These are phyloP conservation scores for Erpornis zantholeuca DNA, from an alignment of 2,113 vertebrate species.

Conservation along the genomic window DNA sequence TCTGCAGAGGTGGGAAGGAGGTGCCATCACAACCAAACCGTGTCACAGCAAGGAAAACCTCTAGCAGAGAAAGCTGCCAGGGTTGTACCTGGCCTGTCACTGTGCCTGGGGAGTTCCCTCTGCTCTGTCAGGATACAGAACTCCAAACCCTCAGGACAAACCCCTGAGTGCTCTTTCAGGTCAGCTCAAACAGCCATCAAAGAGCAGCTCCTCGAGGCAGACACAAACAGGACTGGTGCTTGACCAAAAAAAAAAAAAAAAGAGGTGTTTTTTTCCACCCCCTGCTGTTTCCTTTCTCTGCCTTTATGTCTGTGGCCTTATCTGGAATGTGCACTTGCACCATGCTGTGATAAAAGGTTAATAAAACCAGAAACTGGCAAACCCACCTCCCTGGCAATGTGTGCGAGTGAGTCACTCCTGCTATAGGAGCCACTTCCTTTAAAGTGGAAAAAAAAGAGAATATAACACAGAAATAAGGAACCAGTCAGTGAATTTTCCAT, in stretches of 20 bases:
- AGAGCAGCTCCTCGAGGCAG: background rate
- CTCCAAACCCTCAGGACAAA: background rate
- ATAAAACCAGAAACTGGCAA: background rate
- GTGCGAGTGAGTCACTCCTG: background rate
- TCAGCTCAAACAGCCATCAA: background rate
- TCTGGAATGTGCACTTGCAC: background rate
- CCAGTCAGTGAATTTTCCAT: constrained; percentile 15
- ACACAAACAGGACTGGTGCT: background rate
- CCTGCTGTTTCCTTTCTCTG: background rate
- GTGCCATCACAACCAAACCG: background rate
- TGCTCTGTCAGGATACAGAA: background rate
- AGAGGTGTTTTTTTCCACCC: background rate
- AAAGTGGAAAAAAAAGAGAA: constrained; percentile 1
- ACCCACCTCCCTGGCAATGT: background rate
- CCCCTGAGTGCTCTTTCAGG: background rate
- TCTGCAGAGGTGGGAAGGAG: background rate
- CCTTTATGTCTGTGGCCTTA: background rate
- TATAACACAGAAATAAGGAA: constrained; percentile 25
- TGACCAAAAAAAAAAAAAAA: background rate
- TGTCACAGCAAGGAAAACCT: background rate
- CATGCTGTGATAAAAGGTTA: constrained; percentile 28
- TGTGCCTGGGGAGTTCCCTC: background rate
- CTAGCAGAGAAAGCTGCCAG: background rate
- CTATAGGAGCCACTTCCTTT: constrained; percentile 15
- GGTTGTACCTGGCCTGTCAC: background rate